Evolutionary conservation across 1,140 invertebrate species (phyloP).

Genomic region (Melanaphis sacchari): DNA sequence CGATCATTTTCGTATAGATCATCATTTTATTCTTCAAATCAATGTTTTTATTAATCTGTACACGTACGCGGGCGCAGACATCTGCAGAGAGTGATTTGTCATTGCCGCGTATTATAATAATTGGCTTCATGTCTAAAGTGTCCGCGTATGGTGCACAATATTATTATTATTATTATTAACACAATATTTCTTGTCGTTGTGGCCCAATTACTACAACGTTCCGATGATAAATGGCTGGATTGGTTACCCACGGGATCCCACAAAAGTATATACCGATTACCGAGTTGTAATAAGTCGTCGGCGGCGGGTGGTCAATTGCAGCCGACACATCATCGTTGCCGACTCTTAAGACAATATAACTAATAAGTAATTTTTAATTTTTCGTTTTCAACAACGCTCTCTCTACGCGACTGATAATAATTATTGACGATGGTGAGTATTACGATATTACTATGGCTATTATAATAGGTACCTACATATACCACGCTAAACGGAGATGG

Average conservation of each 20-base stretch:
- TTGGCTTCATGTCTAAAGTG: background rate
- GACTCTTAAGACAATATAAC: constrained; percentile 6
- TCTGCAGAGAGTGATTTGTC: background rate
- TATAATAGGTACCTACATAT: background rate
- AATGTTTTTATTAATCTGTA: background rate
- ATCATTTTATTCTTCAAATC: background rate
- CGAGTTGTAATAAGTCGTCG: background rate
- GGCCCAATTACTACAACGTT: background rate
- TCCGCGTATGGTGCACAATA: background rate
- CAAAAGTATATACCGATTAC: background rate
- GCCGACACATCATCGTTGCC: background rate
- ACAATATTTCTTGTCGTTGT: background rate
- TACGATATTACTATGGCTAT: background rate
- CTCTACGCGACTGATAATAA: background rate
- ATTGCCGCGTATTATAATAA: background rate
- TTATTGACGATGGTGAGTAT: background rate
- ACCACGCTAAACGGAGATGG: background rate
- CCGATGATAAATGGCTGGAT: background rate
- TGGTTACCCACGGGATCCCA: background rate
- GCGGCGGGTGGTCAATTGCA: background rate
- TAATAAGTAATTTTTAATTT: constrained; percentile 1
- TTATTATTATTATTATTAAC: background rate
- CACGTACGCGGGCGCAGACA: background rate
- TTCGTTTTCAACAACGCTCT: background rate
- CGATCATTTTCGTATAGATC: background rate